Evolutionary conservation across 2,113 vertebrate species (phyloP).

Genomic region (Agelaius phoeniceus): DNA sequence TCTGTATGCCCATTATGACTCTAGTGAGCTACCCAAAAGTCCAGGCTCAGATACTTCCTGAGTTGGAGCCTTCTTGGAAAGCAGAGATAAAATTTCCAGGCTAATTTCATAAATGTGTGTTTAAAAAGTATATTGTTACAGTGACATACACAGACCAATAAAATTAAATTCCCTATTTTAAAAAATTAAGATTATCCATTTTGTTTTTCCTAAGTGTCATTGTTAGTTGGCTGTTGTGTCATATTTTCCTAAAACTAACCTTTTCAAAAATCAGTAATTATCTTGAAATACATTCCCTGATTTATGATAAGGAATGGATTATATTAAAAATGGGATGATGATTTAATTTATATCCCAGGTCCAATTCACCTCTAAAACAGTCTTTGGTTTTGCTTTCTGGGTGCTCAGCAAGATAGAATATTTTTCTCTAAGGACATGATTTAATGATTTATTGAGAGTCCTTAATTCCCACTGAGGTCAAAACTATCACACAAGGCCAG

Average conservation of each 20-base stretch:
- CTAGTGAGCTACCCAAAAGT: background rate
- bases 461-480: background rate
- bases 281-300: slow-evolving; percentile 11
- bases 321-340: background rate
- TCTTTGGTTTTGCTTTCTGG: background rate
- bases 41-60: background rate
- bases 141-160: background rate
- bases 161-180: background rate
- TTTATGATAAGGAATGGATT: slow-evolving; percentile 1
- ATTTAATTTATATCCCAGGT: background rate
- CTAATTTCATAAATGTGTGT: background rate
- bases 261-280: slow-evolving; percentile 16
- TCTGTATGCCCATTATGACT: background rate
- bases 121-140: background rate
- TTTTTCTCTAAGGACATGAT: background rate
- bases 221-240: background rate
- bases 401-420: background rate
- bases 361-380: background rate
- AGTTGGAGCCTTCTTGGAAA: background rate
- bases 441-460: background rate
- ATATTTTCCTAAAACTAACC: background rate
- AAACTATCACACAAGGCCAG: background rate
- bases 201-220: slow-evolving; percentile 5
- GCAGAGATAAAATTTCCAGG: background rate
- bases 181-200: background rate